Conservation (phyloP, 2,888 invertebrate genomes). For the Drosophila sordidula region DNA sequence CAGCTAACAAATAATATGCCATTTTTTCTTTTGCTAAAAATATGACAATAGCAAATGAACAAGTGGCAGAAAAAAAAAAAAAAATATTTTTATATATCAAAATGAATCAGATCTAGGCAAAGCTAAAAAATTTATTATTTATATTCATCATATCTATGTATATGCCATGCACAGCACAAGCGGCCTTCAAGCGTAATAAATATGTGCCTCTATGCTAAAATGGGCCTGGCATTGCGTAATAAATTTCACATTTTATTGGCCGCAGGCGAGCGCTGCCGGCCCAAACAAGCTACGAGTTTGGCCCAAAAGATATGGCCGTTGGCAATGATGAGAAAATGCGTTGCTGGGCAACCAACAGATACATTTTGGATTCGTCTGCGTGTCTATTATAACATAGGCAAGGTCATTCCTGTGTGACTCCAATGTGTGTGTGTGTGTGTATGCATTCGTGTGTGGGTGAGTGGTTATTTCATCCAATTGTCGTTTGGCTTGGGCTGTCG, state of each 20-base stretch:
- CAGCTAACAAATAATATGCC: constrained; percentile 25
- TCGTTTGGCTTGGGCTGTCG: constrained; percentile 18
- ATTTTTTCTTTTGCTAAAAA: constrained; percentile 26
- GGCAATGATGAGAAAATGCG: constrained; percentile 46
- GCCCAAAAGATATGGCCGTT: constrained; percentile 20
- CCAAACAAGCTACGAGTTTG: constrained; percentile 5
- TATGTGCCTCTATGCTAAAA: constrained; percentile 29
- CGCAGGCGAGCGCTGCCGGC: constrained; percentile 21
- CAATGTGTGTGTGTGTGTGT: not conserved
- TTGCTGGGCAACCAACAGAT: constrained; percentile 31
- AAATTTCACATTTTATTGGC: constrained; percentile 58
- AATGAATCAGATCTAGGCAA: constrained; percentile 58
- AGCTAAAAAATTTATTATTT: constrained; percentile 39
- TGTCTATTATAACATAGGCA: constrained; percentile 8
- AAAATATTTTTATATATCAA: constrained; percentile 13
- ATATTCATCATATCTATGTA: constrained; percentile 42
- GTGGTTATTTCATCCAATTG: constrained; percentile 19
- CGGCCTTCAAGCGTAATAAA: constrained; percentile 45
- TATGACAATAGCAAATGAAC: constrained; percentile 48
- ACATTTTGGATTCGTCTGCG: constrained; percentile 10
- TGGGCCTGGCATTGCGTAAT: constrained; percentile 31
- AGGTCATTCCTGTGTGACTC: constrained; percentile 31
- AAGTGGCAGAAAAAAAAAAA: constrained; percentile 14
- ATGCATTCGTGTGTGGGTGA: too few species aligned
- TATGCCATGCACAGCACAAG: constrained; percentile 17